Evolutionary conservation across 1,140 invertebrate species (phyloP).

Genomic region (Drosophila nigromelanica): DNA sequence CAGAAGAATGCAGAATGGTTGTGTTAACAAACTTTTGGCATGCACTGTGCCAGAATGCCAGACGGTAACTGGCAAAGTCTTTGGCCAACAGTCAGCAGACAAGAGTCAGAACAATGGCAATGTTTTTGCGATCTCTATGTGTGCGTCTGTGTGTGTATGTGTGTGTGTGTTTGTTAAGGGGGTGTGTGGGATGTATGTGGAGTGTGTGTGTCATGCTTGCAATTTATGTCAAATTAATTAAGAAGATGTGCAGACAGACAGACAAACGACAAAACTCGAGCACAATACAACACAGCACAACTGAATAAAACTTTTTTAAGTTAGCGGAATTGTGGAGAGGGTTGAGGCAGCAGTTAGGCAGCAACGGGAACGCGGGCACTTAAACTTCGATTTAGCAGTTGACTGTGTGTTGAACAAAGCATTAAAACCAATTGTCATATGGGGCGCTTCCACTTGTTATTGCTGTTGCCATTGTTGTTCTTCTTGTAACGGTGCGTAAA

Average conservation of each 20-base stretch:
- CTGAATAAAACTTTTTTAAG: conserved; percentile 19
- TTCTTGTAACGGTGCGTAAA: conserved; percentile 38
- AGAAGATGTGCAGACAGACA: conserved; percentile 53
- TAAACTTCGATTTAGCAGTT: conserved; percentile 72
- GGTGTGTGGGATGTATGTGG: not conserved
- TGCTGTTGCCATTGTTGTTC: conserved; percentile 21
- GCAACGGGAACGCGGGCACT: conserved; percentile 36
- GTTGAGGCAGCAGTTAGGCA: not conserved
- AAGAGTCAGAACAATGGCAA: conserved; percentile 59
- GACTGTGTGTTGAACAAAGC: conserved; percentile 31
- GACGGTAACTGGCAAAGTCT: conserved; percentile 32
- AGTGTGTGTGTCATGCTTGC: conserved; percentile 34
- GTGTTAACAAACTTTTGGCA: conserved; percentile 61
- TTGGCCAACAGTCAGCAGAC: conserved; percentile 25
- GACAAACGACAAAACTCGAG: conserved; percentile 20
- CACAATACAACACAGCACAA: conserved; percentile 24
- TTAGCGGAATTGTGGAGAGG: conserved; percentile 1
- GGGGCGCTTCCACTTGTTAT: conserved; percentile 15
- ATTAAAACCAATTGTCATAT: conserved; percentile 50
- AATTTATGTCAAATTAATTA: conserved; percentile 82
- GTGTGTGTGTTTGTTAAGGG: not conserved
- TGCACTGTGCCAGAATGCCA: conserved; percentile 53
- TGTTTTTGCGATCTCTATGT: conserved; percentile 22
- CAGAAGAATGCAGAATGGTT: conserved; percentile 15
- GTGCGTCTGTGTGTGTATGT: conserved; percentile 6